Percentiles rank a stretch among this genome's conserved stretches.
phyloP scores from a whole-genome alignment of 2,888 invertebrate species.

The Cephus rjabovi region DNA sequence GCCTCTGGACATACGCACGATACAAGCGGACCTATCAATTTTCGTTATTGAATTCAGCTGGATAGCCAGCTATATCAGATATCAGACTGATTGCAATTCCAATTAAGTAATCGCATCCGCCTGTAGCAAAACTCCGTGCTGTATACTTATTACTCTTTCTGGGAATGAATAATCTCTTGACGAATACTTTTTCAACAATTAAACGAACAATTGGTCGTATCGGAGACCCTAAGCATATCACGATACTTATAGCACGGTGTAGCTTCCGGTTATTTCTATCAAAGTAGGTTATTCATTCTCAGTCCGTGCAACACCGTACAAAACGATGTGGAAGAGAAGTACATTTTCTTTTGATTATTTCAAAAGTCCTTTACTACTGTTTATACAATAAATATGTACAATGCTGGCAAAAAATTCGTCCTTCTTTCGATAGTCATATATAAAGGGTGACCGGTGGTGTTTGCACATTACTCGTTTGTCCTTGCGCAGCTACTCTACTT shows the following conservation, averaged over 20 bases:
- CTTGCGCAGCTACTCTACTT: not conserved
- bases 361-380: slow-evolving; percentile 1
- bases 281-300: not conserved
- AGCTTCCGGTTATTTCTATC: not conserved
- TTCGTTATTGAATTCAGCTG: not conserved
- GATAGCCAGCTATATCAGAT: not conserved
- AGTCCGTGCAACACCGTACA: not conserved
- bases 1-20: not conserved
- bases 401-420: not conserved
- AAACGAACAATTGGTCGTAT: not conserved
- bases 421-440: slow-evolving; percentile 3
- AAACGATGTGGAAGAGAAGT: not conserved
- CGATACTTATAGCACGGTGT: not conserved
- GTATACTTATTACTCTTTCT: not conserved
- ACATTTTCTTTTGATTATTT: not conserved
- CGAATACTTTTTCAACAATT: not conserved
- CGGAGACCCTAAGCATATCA: not conserved
- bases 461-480: not conserved
- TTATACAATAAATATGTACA: slow-evolving; percentile 8
- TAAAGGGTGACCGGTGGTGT: not conserved
- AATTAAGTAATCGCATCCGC: not conserved
- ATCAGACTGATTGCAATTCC: not conserved
- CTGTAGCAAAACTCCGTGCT: not conserved
- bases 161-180: not conserved
- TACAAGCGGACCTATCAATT: not conserved